Evolutionary conservation across 2,797 vertebrate genomes (phyloP).

Genomic region (Triplophysa bombifrons): DNA sequence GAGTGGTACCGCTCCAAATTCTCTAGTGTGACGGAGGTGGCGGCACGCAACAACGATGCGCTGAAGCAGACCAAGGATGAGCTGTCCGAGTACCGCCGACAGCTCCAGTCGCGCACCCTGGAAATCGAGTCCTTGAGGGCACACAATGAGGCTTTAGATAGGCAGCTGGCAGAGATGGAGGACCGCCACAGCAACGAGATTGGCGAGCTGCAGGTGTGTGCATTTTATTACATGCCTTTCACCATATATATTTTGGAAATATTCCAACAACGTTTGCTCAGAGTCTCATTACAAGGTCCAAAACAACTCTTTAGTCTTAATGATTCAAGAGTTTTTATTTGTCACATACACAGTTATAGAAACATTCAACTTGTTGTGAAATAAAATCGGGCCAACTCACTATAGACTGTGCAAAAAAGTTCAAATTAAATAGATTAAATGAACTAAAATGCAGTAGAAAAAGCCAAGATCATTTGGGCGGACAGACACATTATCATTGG

Average conservation of each 20-base stretch:
- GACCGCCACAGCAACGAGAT: conserved; percentile 77
- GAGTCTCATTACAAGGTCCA: no score
- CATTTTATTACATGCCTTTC: neutral
- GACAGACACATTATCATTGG: neutral
- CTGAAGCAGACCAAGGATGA: conserved; percentile 83
- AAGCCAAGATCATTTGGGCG: no score
- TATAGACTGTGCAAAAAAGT: no score
- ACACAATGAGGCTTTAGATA: conserved; percentile 82
- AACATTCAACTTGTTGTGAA: no score
- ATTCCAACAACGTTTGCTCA: no score
- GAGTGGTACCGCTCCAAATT: conserved; percentile 86
- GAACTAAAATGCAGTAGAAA: no score
- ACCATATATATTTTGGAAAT: neutral
- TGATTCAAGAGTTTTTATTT: no score
- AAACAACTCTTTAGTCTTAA: no score
- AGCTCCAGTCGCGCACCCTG: conserved; percentile 81
- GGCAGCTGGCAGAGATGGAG: conserved; percentile 83
- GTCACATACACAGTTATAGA: no score
- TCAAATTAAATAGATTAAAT: no score
- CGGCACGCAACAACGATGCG: conserved; percentile 77
- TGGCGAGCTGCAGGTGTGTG: conserved; percentile 78
- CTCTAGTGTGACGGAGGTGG: conserved; percentile 73
- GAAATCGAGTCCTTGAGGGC: conserved; percentile 80
- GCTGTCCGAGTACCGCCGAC: conserved; percentile 81
- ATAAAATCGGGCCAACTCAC: no score